Evolutionary conservation across 2,797 vertebrate genomes (phyloP).

Genomic region (Myiotriccus ornatus): DNA sequence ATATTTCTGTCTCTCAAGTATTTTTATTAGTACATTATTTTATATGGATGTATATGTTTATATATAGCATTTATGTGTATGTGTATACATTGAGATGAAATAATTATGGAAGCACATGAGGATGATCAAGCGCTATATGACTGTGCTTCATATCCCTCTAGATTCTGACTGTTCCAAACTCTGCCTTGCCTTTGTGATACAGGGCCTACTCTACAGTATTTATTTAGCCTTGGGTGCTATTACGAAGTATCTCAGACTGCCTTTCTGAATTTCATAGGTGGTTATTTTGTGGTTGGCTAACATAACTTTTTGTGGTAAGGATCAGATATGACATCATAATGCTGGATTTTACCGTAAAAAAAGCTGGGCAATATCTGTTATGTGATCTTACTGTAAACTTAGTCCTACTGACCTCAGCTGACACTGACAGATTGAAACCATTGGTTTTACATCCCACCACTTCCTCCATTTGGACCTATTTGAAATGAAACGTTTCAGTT

Average conservation of each 20-base stretch:
- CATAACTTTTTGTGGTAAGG: neutral
- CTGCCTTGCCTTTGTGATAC: neutral
- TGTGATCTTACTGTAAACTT: neutral
- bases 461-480: neutral
- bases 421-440: neutral
- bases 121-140: neutral
- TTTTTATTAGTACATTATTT: neutral
- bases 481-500: neutral
- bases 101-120: neutral
- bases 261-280: constrained; percentile 6
- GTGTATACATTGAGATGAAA: neutral
- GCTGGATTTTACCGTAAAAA: constrained; percentile 9
- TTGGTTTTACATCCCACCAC: neutral
- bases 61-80: neutral
- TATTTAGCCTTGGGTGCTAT: constrained; percentile 14
- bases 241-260: neutral
- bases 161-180: neutral
- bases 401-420: constrained; percentile 27
- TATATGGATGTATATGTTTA: neutral
- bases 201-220: neutral
- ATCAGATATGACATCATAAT: constrained; percentile 14
- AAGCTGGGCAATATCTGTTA: neutral
- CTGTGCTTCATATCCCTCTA: neutral
- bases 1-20: neutral
- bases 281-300: constrained; percentile 41